Evolutionary conservation across 1,140 invertebrate genomes (phyloP), one percentile per base, ranked within the genome.

Genomic region (Pogonognathellus flavescens): DNA sequence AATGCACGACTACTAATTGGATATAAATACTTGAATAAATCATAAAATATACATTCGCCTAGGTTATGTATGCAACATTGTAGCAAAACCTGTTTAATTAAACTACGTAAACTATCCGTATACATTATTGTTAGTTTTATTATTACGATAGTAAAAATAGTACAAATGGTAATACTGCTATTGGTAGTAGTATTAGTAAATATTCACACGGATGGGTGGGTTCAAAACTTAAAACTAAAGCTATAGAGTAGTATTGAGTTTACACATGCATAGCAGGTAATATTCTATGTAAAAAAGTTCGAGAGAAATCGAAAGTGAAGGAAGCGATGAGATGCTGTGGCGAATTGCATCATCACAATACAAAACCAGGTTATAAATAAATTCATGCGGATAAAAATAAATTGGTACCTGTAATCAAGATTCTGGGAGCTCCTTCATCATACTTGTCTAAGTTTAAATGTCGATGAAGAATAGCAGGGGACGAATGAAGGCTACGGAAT

Each of bases 361-460:
- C 49, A 49, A n/a, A 31, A 49, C 41, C 16, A 62, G 57, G 16
- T 14, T 62, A 57, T 41, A 82, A 60, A 62, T 41, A 82, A 20
- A 82, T n/a, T 5, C n/a, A 57, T 6, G 22, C 13, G 13, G 18
- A 49, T 76, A 59, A 84, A 76, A 72, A 52, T 4, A 14, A 25
- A 52, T 11, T 59, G 41, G 84, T 49, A 87, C 88, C 88, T 81
- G 88, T 88, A 52, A 88, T 88, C 3, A 88, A 72, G 22, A 88
- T 88, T 55, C 88, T 83, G 16, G 88, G 88, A 13, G 14, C 18
- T 49, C 85, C 87, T 14, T 87, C 60, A 13, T 82, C 70, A 76
- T 84, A 83, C 4, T 18, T 31, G 16, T 72, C 66, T 5, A 31
- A 5, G 25, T 49, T 25, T 11, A 72, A 16, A 16, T 10, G 66